Evolutionary conservation across 92 coral and sea anemone genomes (phyloP).

Genomic region (Palythoa heliodiscus): DNA sequence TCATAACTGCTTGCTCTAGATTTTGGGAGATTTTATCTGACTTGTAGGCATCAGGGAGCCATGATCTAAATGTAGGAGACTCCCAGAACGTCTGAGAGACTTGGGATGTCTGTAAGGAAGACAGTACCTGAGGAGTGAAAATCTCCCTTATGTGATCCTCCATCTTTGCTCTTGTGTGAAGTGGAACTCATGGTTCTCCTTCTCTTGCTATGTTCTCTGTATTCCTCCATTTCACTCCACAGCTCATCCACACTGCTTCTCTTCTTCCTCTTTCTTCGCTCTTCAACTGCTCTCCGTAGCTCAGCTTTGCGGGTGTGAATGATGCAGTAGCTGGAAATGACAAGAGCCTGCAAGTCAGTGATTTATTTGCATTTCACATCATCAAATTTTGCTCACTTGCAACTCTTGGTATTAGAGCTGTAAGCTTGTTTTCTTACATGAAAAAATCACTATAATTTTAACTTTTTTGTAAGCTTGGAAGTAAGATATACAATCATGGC

Average conservation of each 20-base stretch:
- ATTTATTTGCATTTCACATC: no score
- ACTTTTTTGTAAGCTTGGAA: no score
- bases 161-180: conserved; percentile 72
- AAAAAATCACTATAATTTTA: no score
- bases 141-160: conserved; percentile 63
- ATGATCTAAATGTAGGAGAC: no score
- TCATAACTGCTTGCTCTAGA: no score
- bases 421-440: no score
- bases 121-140: conserved; percentile 73
- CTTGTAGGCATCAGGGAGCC: no score
- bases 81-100: no score
- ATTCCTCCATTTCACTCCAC: conserved; percentile 61
- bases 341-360: neutral
- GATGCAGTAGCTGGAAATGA: conserved; percentile 81
- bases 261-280: conserved; percentile 72
- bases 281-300: conserved; percentile 91
- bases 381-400: no score
- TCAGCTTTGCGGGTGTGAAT: conserved; percentile 97
- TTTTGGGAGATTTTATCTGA: no score
- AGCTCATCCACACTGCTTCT: conserved; percentile 45
- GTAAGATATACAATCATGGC: no score
- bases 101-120: neutral
- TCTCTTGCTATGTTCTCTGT: conserved; percentile 56
- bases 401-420: no score
- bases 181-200: conserved; percentile 67